A percentile compares a stretch with the other conserved stretches of the same genome.
These are phyloP conservation scores for Danionella dracula DNA, from an alignment of 2,797 vertebrate genomes.

Conservation along the genomic window DNA sequence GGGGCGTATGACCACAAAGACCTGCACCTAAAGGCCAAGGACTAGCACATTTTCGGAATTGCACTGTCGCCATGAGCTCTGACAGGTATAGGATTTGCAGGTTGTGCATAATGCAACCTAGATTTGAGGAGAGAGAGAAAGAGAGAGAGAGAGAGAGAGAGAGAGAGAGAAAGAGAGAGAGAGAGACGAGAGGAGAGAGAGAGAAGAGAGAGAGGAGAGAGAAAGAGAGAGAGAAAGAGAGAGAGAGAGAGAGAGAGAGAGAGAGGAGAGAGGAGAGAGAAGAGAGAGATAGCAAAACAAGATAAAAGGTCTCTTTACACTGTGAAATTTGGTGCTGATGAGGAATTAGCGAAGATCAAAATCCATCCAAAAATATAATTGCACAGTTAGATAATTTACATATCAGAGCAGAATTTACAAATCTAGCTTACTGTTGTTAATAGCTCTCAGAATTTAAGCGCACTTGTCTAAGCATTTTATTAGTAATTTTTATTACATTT, in stretches of 20 bases:
- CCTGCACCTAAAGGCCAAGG: slow-evolving; percentile 66
- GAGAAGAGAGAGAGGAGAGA: too few species aligned
- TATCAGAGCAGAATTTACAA: slow-evolving; percentile 3
- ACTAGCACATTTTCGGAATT: slow-evolving; percentile 72
- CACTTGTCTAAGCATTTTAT: too few species aligned
- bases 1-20: slow-evolving; percentile 75
- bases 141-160: slow-evolving; percentile 29
- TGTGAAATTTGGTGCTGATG: neutral
- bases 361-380: neutral
- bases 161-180: too few species aligned
- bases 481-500: slow-evolving; percentile 16
- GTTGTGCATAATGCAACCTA: slow-evolving; percentile 23
- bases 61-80: slow-evolving; percentile 61
- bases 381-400: slow-evolving; percentile 3
- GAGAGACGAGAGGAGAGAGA: too few species aligned
- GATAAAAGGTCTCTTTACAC: neutral
- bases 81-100: slow-evolving; percentile 4
- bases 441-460: neutral
- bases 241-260: too few species aligned
- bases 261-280: too few species aligned
- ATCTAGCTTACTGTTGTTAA: slow-evolving; percentile 6
- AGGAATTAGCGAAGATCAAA: slow-evolving; percentile 16
- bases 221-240: too few species aligned
- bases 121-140: too few species aligned
- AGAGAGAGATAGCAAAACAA: slow-evolving; percentile 28